A percentile compares a stretch with the other conserved stretches of the same genome.
phyloP scores from a whole-genome alignment of 2,797 vertebrate genomes.

The Cossypha caffra region DNA sequence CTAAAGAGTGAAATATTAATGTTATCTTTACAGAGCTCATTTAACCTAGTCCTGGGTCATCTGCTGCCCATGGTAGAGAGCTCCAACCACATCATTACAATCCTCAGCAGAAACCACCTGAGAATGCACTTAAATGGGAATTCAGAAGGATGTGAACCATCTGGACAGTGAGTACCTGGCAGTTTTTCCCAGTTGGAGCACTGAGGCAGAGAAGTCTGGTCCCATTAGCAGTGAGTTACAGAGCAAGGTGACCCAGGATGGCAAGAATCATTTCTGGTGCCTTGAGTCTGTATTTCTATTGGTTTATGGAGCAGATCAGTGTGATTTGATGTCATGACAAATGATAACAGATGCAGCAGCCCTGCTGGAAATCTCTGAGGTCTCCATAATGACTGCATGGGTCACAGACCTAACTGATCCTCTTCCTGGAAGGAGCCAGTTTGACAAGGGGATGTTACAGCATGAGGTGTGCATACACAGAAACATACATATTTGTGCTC shows the following conservation, averaged over 20 bases:
- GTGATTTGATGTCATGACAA: conserved; percentile 27
- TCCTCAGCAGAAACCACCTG: background rate
- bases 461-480: background rate
- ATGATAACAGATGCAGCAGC: conserved; percentile 23
- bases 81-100: background rate
- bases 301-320: background rate
- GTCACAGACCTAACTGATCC: conserved; percentile 17
- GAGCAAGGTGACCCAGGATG: conserved; percentile 12
- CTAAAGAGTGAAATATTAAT: background rate
- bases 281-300: background rate
- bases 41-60: background rate
- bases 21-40: background rate
- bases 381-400: background rate
- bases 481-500: background rate
- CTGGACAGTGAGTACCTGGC: background rate
- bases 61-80: background rate
- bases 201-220: background rate
- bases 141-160: background rate
- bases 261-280: conserved; percentile 1
- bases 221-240: background rate
- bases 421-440: conserved; percentile 24
- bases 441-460: background rate
- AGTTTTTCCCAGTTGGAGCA: background rate
- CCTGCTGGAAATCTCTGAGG: conserved; percentile 9
- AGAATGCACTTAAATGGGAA: background rate